Evolutionary conservation across 2,888 invertebrate species (phyloP), one percentile per base, ranked within the genome.

Genomic region (Priocnemis perturbator): DNA sequence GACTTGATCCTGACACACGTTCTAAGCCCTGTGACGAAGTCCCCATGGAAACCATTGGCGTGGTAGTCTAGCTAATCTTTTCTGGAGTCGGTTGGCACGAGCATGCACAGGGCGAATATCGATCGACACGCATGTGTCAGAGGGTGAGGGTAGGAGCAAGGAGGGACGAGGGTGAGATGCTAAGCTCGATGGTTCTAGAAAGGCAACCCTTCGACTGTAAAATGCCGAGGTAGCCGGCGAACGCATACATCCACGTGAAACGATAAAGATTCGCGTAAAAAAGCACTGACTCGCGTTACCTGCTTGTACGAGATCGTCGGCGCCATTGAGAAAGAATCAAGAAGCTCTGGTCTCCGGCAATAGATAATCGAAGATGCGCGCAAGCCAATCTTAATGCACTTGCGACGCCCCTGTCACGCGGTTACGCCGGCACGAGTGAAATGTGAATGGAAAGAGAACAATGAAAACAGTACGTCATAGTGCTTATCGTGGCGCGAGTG

Each of bases 11-110:
- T 21, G 37, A 60, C 65, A n/a, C 48, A 37, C 60, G 57, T 47
- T 66, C 60, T 44, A 53, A 53, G 73, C 58, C 73, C 66, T 58
- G 37, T 37, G 61, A 71, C 71, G 79, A 73, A 74, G 85, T 84
- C 81, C 77, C 82, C 82, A 85, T 85, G 82, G 85, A 76, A 82
- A 85, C 85, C 80, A 82, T 70, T 73, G 80, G 74, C 79, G 76
- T 77, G 75, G 67, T n/a, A 45, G 44, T 52, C n/a, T 30, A 17
- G 65, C 50, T 74, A 74, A 79, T 79, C 67, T 78, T 64, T 67
- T 56, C 60, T 45, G 53, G 47, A 68, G 69, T 55, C 56, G 17
- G 44, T 58, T 67, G 74, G 73, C 76, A 65, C 48, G 66, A 67
- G 45, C 68, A 63, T 74, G 72, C 73, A 81, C 60, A 64, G 50